Conservation (phyloP, 2,113 vertebrate species). For the Plecotus auritus region DNA sequence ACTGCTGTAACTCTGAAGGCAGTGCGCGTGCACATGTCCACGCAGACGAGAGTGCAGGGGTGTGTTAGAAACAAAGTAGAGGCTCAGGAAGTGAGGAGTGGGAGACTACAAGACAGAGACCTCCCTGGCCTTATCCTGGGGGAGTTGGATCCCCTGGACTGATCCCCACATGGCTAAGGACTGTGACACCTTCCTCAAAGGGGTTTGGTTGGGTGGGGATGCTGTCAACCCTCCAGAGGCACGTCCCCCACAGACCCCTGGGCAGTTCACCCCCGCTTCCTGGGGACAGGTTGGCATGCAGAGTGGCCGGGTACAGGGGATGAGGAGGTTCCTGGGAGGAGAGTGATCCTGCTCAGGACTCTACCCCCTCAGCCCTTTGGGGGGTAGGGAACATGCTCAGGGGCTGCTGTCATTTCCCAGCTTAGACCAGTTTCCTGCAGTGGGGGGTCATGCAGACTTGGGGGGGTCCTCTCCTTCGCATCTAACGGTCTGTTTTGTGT, state of each 20-base stretch:
- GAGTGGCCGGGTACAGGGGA: not conserved
- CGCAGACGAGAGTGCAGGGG: not conserved
- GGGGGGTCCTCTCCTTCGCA: not conserved
- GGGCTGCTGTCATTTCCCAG: not conserved
- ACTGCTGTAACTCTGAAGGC: not conserved
- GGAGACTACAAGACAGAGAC: not conserved
- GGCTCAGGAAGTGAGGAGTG: rapidly evolving
- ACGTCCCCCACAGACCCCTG: not conserved
- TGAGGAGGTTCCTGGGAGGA: not conserved
- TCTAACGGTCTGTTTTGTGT: constrained; percentile 59
- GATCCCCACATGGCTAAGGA: rapidly evolving
- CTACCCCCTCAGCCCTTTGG: not conserved
- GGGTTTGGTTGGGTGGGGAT: not conserved
- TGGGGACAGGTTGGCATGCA: not conserved
- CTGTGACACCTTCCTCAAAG: not conserved
- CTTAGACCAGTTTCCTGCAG: not conserved
- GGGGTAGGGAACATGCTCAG: not conserved
- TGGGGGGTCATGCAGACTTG: not conserved
- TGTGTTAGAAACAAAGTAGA: not conserved
- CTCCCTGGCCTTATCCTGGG: not conserved
- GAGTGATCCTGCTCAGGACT: not conserved
- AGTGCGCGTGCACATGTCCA: rapidly evolving
- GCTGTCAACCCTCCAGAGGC: not conserved
- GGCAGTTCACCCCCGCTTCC: not conserved
- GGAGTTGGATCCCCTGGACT: not conserved